Base-by-base conservation (phyloP, 2,888 invertebrate genomes). In the Pheosia gnoma region DNA sequence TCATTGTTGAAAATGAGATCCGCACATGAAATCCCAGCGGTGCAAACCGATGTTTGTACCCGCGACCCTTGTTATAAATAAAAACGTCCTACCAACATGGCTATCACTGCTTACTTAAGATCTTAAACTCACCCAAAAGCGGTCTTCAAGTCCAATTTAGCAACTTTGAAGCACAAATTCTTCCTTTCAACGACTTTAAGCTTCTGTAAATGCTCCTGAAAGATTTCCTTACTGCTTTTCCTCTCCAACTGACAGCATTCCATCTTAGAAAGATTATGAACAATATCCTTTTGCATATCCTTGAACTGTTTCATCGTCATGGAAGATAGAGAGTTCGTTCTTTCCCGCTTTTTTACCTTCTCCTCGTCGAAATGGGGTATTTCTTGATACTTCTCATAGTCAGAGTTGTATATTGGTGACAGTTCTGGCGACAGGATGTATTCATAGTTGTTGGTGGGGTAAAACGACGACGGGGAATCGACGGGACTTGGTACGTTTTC, bases 281-380 rank as follows among this genome's bases (percentile, higher is more conserved):
- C 75, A 3, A 92, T 80, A 60, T 90, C 89, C 65, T 88, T 92
- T 68, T 91, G 91, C 62, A 88, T 57, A 62, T 92, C 91, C 11
- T 92, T 92, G 57, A 86, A 91, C 45, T 88, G 86, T 60, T 91
- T 87, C 85, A 87, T 82, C 0, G 86, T 85, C 84, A 87, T 82
- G 0, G 84, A 80, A 0, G 80, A 78, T 0, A 75, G 61, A 0
- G 86, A 83, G 1, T 66, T 54, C 0, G 76, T 76, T 1, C 84
- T 71, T 36, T 81, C 79, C 13, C 75, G 66, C 60, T 62, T 62
- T 59, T 79, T 80, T 45, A 77, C 76, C 4, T 81, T 78, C 6
- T 69, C 72, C 1, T 85, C 85, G 0, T 86, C 86, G 53, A 74
- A 77, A 0, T 72, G 73, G 0, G 79, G 62, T 0, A 91, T 81